Base-by-base conservation (phyloP, 1,140 invertebrate species). In the Drosophila sturtevanti region DNA sequence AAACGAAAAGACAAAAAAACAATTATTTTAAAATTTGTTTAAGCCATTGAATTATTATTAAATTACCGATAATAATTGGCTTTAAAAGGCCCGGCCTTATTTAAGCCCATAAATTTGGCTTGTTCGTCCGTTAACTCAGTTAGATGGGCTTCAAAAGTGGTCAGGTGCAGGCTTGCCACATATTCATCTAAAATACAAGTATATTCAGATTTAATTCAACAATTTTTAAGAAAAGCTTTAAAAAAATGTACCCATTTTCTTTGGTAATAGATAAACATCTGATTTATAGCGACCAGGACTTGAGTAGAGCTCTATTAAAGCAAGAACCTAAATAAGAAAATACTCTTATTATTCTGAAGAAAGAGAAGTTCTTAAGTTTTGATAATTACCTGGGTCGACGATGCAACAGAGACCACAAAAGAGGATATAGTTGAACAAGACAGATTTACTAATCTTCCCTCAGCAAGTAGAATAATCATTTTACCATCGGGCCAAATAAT, bases 71-170 rank as follows among this genome's bases (percentile, higher is more conserved):
- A 99, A 93, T 99, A 99, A 92, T 98, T 99, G 67, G 98, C 98
- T 93, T 99, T 99, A 92, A 99, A 99, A 68, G 98, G 98, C 38
- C 98, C 98, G 58, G 97, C 96, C 94, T 99, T 99, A 91, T 97
- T 98, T 38, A 99, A 95, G 60, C 98, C 98, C 93, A 99, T 95
- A 90, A 99, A 99, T 92, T 98, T 99, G 35, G 98, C 97, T 93
- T 99, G 98, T 81, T 99, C 98, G 91, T 99, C 98, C 1, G 95
- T 95, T 31, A 99, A 93, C 93, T 99, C 98, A 0, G 98, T 99
- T 63, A 99, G 93, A 92, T 99, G 98, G 34, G 98, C 98, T 93
- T 99, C 98, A 92, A 99, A 99, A 12, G 97, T 98, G 11, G 98
- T 96, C 77, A 99, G 93, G 93, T 99, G 98, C 22, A 99, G 94